These are phyloP conservation scores for Apostichopus parvimensis DNA, from an alignment of 35 echinoderm and acorn worm genomes.

Conservation along the genomic window DNA sequence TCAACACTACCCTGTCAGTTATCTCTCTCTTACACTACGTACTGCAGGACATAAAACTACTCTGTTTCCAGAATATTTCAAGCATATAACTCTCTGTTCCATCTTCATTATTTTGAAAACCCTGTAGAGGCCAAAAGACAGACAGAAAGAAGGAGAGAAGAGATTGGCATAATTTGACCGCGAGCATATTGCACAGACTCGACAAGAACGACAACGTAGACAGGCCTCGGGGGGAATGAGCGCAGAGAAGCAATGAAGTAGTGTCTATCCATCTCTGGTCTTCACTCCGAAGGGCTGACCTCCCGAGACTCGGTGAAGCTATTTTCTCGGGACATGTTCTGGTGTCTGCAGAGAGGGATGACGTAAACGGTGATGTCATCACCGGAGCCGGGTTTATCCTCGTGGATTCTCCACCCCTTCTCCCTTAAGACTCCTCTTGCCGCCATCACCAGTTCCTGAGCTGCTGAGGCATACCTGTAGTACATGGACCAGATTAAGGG, in stretches of 20 bases:
- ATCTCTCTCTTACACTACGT: background rate
- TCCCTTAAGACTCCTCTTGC: conserved; percentile 84
- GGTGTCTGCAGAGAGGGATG: conserved; percentile 83
- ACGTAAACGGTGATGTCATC: conserved; percentile 96
- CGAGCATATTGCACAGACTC: background rate
- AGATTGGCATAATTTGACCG: background rate
- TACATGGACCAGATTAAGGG: background rate
- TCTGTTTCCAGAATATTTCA: too few species aligned
- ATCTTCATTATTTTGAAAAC: background rate
- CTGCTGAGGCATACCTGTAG: conserved; percentile 95
- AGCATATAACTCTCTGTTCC: too few species aligned
- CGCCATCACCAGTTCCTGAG: conserved; percentile 94
- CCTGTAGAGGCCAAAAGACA: background rate
- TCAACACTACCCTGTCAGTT: too few species aligned
- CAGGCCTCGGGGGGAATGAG: background rate
- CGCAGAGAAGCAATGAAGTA: background rate
- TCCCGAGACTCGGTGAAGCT: conserved; percentile 93
- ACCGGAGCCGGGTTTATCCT: conserved; percentile 72
- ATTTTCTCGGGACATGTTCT: conserved; percentile 73
- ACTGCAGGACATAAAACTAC: background rate
- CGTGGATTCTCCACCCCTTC: conserved; percentile 90
- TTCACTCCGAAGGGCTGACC: conserved; percentile 56
- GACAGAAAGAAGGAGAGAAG: too few species aligned
- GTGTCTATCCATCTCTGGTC: background rate
- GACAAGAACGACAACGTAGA: background rate